phyloP scores from a whole-genome alignment of 2,113 vertebrate species.

The Strix aluco region DNA sequence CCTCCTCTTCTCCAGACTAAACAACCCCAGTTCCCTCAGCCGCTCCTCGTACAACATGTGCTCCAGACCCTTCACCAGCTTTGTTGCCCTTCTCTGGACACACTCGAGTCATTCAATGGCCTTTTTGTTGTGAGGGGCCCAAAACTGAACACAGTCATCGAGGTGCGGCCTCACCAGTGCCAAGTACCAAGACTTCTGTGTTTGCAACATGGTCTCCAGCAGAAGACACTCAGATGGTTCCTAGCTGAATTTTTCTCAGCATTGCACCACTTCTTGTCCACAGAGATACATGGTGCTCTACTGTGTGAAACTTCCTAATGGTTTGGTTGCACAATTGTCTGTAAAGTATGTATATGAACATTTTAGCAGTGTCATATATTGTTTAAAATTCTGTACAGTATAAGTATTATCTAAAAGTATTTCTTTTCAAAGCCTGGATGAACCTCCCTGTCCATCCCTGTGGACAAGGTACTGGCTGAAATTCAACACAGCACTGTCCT shows the following conservation, averaged over 20 bases:
- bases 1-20: too few species aligned
- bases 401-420: constrained; percentile 79
- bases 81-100: too few species aligned
- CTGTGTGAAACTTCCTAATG: constrained; percentile 43
- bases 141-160: too few species aligned
- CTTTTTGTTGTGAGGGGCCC: too few species aligned
- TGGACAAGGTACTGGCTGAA: background rate
- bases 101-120: too few species aligned
- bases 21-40: too few species aligned
- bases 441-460: background rate
- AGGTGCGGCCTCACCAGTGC: too few species aligned
- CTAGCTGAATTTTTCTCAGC: background rate
- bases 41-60: too few species aligned
- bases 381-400: constrained; percentile 71
- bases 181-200: background rate
- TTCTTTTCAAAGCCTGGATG: constrained; percentile 77
- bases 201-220: background rate
- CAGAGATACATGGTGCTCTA: background rate
- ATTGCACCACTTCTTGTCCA: background rate
- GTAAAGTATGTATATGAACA: constrained; percentile 82
- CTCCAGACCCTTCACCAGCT: too few species aligned
- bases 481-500: background rate
- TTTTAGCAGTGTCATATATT: constrained; percentile 79
- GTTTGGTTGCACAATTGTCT: constrained; percentile 59
- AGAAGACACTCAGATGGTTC: background rate